Evolutionary conservation across 53 echinoderm and acorn worm genomes (phyloP).

Genomic region (Apostichopus leukothele): DNA sequence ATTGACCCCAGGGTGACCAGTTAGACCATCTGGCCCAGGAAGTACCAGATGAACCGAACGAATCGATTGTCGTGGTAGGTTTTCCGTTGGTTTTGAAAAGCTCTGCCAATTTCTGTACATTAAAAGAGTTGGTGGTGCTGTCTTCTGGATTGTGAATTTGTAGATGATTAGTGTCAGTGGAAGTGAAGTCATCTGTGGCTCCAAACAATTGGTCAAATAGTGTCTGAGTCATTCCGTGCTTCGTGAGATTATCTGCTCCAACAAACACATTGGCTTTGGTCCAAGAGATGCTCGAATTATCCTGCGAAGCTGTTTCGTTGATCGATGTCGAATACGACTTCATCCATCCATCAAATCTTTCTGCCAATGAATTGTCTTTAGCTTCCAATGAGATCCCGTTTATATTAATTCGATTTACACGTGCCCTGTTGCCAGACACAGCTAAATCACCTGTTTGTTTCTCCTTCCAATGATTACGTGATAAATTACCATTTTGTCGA

Average conservation of each 20-base stretch:
- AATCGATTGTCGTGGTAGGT: not conserved
- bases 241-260: not conserved
- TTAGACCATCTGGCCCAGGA: constrained; percentile 40
- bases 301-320: not conserved
- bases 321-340: not conserved
- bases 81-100: not conserved
- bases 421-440: too few relatives aligned
- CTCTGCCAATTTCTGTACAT: too few relatives aligned
- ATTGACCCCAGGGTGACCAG: constrained; percentile 52
- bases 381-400: too few relatives aligned
- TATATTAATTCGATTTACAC: too few relatives aligned
- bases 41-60: not conserved
- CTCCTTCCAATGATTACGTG: too few relatives aligned
- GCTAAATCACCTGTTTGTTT: too few relatives aligned
- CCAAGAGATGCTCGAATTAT: not conserved
- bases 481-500: too few relatives aligned
- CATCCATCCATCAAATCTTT: not conserved
- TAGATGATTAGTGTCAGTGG: not conserved
- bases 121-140: too few relatives aligned
- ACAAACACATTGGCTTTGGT: not conserved
- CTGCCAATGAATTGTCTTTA: not conserved
- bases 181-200: not conserved
- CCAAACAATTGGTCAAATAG: not conserved
- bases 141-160: not conserved
- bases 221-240: not conserved